Percentiles rank a stretch among this genome's conserved stretches.
phyloP scores from a whole-genome alignment of 2,797 vertebrate genomes.

The Brachyrhaphis roseni region DNA sequence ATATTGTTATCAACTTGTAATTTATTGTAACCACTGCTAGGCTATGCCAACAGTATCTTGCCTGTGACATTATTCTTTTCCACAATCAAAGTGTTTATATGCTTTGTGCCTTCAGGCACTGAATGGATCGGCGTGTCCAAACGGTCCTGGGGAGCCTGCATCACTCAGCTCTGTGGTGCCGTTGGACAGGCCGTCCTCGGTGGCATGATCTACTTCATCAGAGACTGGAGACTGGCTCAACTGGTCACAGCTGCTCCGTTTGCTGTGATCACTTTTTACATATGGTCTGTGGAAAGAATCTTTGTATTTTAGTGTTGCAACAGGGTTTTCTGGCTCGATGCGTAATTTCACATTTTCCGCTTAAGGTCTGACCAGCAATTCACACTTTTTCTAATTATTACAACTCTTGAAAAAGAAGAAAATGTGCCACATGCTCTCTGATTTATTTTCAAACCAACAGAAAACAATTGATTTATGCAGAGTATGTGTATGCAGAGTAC shows the following conservation, averaged over 20 bases:
- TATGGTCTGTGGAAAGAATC: conserved; percentile 69
- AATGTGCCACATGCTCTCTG: background rate
- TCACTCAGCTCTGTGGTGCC: conserved; percentile 71
- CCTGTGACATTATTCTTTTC: background rate
- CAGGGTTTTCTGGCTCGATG: background rate
- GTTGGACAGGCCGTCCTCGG: conserved; percentile 77
- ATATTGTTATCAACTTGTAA: background rate
- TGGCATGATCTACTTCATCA: conserved; percentile 78
- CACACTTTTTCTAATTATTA: background rate
- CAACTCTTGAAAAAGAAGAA: background rate
- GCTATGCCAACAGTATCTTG: background rate
- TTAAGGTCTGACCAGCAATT: background rate
- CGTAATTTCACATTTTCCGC: background rate
- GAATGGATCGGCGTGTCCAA: conserved; percentile 85
- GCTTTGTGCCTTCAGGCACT: conserved; percentile 69
- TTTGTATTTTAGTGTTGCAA: background rate
- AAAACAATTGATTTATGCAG: background rate
- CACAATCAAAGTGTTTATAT: background rate
- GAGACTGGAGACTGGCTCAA: conserved; percentile 85
- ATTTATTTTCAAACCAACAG: background rate
- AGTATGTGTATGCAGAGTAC: background rate
- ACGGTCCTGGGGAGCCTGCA: conserved; percentile 77
- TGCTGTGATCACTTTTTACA: conserved; percentile 71
- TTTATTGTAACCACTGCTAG: background rate
- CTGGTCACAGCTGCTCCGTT: conserved; percentile 68